phyloP scores from a whole-genome alignment of 2,113 vertebrate species.

The Harpagus bidentatus region DNA sequence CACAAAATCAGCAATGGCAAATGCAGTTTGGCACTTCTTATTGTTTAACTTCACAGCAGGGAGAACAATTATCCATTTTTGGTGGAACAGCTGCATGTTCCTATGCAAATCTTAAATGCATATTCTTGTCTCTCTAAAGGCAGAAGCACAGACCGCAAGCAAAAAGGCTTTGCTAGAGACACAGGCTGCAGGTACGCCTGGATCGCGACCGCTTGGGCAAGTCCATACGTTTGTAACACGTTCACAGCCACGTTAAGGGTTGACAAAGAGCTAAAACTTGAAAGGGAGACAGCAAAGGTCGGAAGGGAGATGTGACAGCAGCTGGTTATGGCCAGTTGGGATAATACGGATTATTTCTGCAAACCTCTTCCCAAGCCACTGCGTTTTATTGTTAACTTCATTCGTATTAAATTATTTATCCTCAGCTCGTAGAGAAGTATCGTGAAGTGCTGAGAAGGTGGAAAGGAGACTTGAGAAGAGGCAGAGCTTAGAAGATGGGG shows the following conservation, averaged over 20 bases:
- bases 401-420: accelerated
- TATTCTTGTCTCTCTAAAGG: constrained; percentile 14
- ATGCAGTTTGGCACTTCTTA: constrained; percentile 64
- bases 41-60: constrained; percentile 52
- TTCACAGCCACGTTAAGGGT: not conserved
- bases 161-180: not conserved
- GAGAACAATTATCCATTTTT: constrained; percentile 66
- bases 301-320: accelerated
- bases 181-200: not conserved
- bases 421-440: not conserved
- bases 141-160: not conserved
- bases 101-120: constrained; percentile 63
- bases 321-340: not conserved
- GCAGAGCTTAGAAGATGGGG: not conserved
- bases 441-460: not conserved
- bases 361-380: not conserved
- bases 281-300: not conserved
- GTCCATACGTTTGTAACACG: accelerated
- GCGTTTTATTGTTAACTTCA: not conserved
- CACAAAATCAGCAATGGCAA: constrained; percentile 62
- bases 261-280: not conserved
- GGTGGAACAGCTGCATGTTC: constrained; percentile 62
- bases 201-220: accelerated
- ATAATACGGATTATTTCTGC: not conserved
- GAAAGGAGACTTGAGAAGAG: not conserved